Evolutionary conservation across 2,113 vertebrate species (phyloP), one percentile per base, ranked within the genome.

Genomic region (Lamprologus sp.): DNA sequence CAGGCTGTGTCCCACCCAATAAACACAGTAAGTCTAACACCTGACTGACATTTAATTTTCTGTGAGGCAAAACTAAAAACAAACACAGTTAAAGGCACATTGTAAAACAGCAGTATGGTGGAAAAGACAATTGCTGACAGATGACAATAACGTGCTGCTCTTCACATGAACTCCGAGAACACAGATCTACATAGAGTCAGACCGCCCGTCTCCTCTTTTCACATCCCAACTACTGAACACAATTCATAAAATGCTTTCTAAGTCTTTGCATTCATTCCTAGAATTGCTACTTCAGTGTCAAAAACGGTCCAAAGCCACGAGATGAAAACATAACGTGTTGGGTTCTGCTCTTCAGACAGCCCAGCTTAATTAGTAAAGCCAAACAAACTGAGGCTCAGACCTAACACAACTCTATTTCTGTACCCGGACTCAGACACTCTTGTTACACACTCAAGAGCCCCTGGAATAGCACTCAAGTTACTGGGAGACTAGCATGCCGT

Each of bases 371-470:
- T 94, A 96, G 88, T 54, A 40, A 84, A 89, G 86, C 91, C 87
- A 92, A 94, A 94, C 92, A 94, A 89, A 94, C 82, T 79, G 82
- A 92, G 87, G 84, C 87, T 88, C 73, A 89, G 83, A 91, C 92
- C 91, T 86, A 92, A 92, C 93, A 92, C 90, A 90, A 92, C 92
- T 93, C 92, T 94, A 94, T 95, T 96, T 94, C 94, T 93, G 94
- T 92, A 93, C 82, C 54, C 4, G 49, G 73, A 82, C 91, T 89
- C 79, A 82, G 90, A 92, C 92, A 81, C 90, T 93, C 90, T 77
- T 84, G 91, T 95, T 93, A 92, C 93, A 92, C 54, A 87, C 91
- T 92, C 90, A 93, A 93, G 87, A 89, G 93, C 79, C 88, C 90
- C 89, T 89, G 84, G 87, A 92, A 89, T 83, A 91, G 84, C 87